These are phyloP conservation scores for Melitaea cinxia DNA, from an alignment of 1,140 invertebrate species.

Conservation along the genomic window DNA sequence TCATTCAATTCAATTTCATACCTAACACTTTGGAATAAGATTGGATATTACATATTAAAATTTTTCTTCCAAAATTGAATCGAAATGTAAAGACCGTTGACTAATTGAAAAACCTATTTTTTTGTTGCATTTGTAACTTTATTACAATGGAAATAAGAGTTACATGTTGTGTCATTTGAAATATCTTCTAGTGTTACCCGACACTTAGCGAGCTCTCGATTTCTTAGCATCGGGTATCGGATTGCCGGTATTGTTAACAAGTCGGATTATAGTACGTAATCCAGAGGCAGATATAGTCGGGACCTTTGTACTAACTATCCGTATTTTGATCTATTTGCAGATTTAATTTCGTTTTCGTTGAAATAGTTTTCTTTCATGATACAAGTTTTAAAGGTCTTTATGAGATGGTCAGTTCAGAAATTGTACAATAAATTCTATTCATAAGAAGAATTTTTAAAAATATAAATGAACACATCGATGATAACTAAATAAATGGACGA, in stretches of 20 bases:
- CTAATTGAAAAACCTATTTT: neutral
- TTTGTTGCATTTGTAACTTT: conserved; percentile 11
- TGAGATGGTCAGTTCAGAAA: too few relatives aligned
- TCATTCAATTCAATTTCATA: conserved; percentile 4
- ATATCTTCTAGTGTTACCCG: conserved; percentile 41
- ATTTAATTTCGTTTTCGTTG: conserved; percentile 24
- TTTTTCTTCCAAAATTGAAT: neutral
- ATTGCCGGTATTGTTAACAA: conserved; percentile 27
- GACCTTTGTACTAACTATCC: conserved; percentile 27
- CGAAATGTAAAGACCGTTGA: neutral
- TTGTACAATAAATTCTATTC: too few relatives aligned
- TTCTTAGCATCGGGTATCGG: conserved; percentile 42
- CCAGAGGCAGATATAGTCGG: conserved; percentile 14
- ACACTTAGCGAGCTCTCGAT: conserved; percentile 48
- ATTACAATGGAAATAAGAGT: conserved; percentile 4
- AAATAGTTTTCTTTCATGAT: conserved; percentile 2
- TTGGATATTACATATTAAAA: neutral
- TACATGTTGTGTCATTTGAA: neutral
- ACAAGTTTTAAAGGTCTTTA: too few relatives aligned
- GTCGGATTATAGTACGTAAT: conserved; percentile 10
- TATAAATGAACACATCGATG: too few relatives aligned
- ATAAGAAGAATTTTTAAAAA: too few relatives aligned
- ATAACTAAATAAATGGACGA: too few relatives aligned
- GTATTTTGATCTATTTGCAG: conserved; percentile 31
- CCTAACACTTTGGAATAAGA: neutral